These are phyloP conservation scores for Erynnis tages DNA, from an alignment of 2,888 invertebrate genomes.

Conservation along the genomic window DNA sequence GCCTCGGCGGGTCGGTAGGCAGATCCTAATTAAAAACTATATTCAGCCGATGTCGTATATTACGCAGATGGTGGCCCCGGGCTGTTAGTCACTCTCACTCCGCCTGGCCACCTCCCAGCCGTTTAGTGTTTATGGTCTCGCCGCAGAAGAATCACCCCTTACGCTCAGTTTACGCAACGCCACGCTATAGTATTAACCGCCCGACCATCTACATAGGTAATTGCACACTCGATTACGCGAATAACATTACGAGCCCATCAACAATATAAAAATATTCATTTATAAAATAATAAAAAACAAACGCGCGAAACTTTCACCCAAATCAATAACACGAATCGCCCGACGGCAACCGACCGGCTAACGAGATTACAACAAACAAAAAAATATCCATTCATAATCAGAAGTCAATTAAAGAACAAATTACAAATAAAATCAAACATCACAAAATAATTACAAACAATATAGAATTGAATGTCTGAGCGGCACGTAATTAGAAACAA, in stretches of 20 bases:
- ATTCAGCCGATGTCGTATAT: conserved; percentile 65
- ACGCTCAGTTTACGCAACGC: conserved; percentile 29
- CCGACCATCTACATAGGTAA: conserved; percentile 3
- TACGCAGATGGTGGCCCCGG: conserved; percentile 60
- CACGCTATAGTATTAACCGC: conserved; percentile 13
- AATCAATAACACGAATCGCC: conserved; percentile 34
- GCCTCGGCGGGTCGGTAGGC: conserved; percentile 61
- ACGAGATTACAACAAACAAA: conserved; percentile 42
- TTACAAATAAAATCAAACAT: conserved; percentile 68
- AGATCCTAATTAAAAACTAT: conserved; percentile 76
- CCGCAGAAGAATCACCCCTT: conserved; percentile 37
- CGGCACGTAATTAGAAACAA: conserved; percentile 76
- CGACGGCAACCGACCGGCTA: conserved; percentile 34
- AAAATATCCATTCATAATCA: conserved; percentile 56
- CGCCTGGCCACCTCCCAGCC: conserved; percentile 63
- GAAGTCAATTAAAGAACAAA: conserved; percentile 73
- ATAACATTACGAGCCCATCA: too few species aligned
- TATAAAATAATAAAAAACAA: conserved; percentile 12
- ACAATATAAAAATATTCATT: conserved; percentile 1
- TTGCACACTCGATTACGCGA: conserved; percentile 5
- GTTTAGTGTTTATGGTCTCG: conserved; percentile 57
- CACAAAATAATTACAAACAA: conserved; percentile 68
- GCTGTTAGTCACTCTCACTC: conserved; percentile 63
- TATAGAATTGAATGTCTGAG: conserved; percentile 74
- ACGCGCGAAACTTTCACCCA: conserved; percentile 30